Conservation (phyloP, 2,113 vertebrate species). For the Tragelaphus scriptus region DNA sequence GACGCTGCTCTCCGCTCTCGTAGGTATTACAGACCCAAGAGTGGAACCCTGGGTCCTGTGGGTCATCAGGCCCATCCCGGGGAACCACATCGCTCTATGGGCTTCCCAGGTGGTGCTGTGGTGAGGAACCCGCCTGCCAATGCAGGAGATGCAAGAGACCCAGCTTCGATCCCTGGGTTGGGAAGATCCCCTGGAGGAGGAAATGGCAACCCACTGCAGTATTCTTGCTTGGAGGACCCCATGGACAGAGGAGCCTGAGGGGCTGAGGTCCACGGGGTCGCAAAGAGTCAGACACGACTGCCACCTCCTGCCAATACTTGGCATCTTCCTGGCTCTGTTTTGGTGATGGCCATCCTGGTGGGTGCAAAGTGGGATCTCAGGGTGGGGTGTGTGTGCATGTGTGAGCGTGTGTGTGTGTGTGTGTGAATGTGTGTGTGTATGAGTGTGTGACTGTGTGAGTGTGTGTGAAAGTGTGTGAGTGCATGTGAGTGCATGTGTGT, state of each 20-base stretch:
- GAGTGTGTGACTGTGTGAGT: too few species aligned
- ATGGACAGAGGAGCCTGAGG: neutral
- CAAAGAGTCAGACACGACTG: neutral
- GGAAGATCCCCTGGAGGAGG: neutral
- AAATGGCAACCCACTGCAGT: neutral
- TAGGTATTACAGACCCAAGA: fast-evolving
- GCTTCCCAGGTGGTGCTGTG: neutral
- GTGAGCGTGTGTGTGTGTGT: too few species aligned
- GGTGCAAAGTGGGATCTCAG: neutral
- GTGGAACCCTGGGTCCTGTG: fast-evolving
- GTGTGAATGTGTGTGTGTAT: too few species aligned
- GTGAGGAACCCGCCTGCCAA: neutral
- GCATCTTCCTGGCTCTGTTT: neutral
- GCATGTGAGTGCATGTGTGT: too few species aligned
- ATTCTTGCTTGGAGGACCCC: neutral
- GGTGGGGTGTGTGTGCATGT: neutral
- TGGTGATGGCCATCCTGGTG: neutral
- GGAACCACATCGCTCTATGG: fast-evolving
- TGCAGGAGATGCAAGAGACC: neutral
- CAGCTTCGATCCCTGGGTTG: neutral
- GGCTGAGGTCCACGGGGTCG: neutral
- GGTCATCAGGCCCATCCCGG: neutral
- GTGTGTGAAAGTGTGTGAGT: too few species aligned
- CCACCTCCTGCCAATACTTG: fast-evolving
- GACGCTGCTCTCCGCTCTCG: fast-evolving